phyloP scores from a whole-genome alignment of 2,113 vertebrate species.

The Cariama cristata region DNA sequence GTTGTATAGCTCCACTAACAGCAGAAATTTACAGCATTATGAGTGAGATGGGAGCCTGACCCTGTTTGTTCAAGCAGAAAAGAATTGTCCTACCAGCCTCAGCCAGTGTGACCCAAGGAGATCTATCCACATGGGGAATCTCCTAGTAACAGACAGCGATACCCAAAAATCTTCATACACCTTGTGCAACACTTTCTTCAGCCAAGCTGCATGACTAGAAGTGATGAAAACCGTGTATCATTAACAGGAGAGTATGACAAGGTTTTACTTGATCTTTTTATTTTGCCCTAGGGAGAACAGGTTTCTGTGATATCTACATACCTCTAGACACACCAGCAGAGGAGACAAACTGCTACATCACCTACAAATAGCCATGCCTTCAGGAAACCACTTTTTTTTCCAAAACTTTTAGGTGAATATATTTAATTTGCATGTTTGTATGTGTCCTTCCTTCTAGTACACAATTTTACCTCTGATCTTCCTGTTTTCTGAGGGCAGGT shows the following conservation, averaged over 20 bases:
- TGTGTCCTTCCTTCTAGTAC: neutral
- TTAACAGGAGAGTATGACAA: neutral
- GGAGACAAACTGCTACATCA: neutral
- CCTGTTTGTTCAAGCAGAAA: neutral
- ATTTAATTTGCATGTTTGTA: neutral
- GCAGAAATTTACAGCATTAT: neutral
- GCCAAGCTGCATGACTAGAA: neutral
- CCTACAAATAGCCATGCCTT: neutral
- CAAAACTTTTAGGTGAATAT: neutral
- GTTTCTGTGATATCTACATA: neutral
- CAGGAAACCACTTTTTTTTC: neutral
- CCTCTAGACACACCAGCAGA: neutral
- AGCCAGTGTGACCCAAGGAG: neutral
- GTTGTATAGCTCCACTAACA: neutral
- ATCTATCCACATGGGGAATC: neutral
- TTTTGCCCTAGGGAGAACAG: neutral
- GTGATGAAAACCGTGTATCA: accelerated
- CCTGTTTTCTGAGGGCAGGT: neutral
- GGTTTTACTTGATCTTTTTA: neutral
- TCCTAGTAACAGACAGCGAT: neutral
- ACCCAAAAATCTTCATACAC: neutral
- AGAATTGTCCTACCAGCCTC: neutral
- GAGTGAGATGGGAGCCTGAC: neutral
- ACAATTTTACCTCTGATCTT: neutral
- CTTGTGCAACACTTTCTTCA: neutral